A percentile compares a stretch with the other conserved stretches of the same genome.
Conservation (phyloP, 2,888 invertebrate genomes). For the Platycheirus albimanus region DNA sequence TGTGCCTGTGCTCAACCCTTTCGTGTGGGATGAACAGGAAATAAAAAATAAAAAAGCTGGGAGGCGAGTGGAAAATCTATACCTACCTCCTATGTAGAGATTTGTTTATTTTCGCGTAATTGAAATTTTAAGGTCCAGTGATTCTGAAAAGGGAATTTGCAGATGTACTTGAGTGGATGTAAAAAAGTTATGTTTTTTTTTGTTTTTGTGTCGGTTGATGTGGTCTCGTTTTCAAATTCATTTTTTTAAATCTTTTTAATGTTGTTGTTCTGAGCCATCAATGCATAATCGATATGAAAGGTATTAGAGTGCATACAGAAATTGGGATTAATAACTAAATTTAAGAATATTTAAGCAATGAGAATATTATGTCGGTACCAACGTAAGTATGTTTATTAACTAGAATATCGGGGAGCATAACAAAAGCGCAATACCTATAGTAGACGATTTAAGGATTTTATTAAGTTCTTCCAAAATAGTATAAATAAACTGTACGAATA, state of each 20-base stretch:
- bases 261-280: neutral
- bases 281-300: constrained; percentile 11
- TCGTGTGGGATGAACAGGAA: constrained; percentile 28
- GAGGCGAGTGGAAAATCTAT: constrained; percentile 37
- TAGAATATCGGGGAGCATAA: no score
- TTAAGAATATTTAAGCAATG: neutral
- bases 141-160: constrained; percentile 55
- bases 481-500: no score
- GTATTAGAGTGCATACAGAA: neutral
- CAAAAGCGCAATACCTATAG: no score
- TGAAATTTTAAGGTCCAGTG: constrained; percentile 69
- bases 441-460: no score
- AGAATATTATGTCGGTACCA: no score
- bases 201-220: constrained; percentile 26
- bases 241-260: constrained; percentile 8
- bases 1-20: constrained; percentile 23
- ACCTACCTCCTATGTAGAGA: constrained; percentile 23
- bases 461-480: no score
- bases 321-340: neutral
- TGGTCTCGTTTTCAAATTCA: constrained; percentile 44
- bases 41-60: constrained; percentile 21
- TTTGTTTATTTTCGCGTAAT: constrained; percentile 71
- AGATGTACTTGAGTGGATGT: constrained; percentile 59
- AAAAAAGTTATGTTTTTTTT: constrained; percentile 45
- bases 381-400: no score